phyloP scores from a whole-genome alignment of 2,888 invertebrate genomes.

The Epirrhoe tristata region DNA sequence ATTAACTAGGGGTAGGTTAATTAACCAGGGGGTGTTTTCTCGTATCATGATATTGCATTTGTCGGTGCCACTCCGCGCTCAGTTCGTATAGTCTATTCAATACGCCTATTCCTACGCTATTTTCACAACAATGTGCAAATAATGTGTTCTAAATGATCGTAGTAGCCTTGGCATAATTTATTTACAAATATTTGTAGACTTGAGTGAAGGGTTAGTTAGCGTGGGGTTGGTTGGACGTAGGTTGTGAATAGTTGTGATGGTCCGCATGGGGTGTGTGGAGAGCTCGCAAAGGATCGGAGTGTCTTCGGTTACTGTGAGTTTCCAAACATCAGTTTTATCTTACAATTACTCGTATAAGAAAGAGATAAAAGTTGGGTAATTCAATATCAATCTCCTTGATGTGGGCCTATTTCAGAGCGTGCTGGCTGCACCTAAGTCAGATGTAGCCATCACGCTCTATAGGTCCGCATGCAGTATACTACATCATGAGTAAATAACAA shows the following conservation, averaged over 20 bases:
- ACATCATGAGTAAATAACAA: too few relatives aligned
- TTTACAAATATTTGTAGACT: not conserved
- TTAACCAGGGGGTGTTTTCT: slow-evolving; percentile 1
- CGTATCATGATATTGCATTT: slow-evolving; percentile 22
- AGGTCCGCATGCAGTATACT: too few relatives aligned
- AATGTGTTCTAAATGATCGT: slow-evolving; percentile 49
- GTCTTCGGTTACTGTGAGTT: slow-evolving; percentile 56
- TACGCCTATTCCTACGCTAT: too few relatives aligned
- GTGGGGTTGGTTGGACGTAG: slow-evolving; percentile 20
- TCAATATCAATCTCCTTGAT: too few relatives aligned
- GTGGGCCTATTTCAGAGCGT: too few relatives aligned
- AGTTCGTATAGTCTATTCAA: slow-evolving; percentile 59
- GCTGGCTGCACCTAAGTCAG: too few relatives aligned
- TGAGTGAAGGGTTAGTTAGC: slow-evolving; percentile 34
- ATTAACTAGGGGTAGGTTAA: not conserved
- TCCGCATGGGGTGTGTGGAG: slow-evolving; percentile 72
- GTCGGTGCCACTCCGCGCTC: slow-evolving; percentile 58
- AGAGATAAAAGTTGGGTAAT: too few relatives aligned
- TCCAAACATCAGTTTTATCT: not conserved
- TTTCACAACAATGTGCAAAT: slow-evolving; percentile 39
- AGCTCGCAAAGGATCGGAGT: slow-evolving; percentile 62
- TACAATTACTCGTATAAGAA: too few relatives aligned
- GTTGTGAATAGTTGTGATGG: slow-evolving; percentile 53
- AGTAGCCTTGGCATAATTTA: slow-evolving; percentile 65
- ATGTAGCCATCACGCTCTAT: too few relatives aligned